Conservation (phyloP, 2,797 vertebrate species). For the Kryptolebias ocellatus region DNA sequence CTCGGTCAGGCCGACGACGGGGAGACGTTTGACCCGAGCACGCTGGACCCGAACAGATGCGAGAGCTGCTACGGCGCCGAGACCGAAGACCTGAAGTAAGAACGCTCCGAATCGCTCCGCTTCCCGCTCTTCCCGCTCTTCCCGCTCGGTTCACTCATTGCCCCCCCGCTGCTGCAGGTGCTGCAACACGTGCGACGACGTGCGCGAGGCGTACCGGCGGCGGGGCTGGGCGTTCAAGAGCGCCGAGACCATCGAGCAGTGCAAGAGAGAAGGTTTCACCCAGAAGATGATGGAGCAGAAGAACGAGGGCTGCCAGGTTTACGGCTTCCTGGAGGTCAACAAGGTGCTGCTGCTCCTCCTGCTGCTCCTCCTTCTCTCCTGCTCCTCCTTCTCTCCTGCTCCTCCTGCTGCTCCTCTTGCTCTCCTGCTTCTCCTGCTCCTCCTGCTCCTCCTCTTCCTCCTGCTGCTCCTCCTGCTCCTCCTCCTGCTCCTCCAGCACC, state of each 20-base stretch:
- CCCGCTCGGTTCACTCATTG: too few species aligned
- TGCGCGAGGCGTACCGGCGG: slow-evolving; percentile 93
- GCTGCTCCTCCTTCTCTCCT: too few species aligned
- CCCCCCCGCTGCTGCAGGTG: slow-evolving; percentile 79
- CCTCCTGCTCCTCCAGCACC: too few species aligned
- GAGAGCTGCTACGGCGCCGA: slow-evolving; percentile 98
- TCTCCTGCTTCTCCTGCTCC: too few species aligned
- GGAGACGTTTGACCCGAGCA: slow-evolving; percentile 88
- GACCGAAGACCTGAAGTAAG: slow-evolving; percentile 92
- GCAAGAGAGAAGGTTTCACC: slow-evolving; percentile 95
- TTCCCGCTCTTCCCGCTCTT: not conserved
- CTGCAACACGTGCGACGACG: slow-evolving; percentile 97
- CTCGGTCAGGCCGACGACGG: slow-evolving; percentile 90
- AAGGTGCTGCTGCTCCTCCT: slow-evolving; percentile 81
- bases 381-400: too few species aligned
- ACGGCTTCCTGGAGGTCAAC: slow-evolving; percentile 96
- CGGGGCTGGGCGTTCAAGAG: slow-evolving; percentile 98
- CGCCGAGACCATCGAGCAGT: slow-evolving; percentile 97
- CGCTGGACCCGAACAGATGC: slow-evolving; percentile 91
- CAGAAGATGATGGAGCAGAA: slow-evolving; percentile 99
- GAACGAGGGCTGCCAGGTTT: slow-evolving; percentile 96
- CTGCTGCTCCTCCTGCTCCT: too few species aligned
- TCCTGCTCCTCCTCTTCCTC: too few species aligned
- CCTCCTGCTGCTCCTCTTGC: too few species aligned
- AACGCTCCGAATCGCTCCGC: not conserved